These are phyloP conservation scores for Passer montanus DNA, from an alignment of 2,113 vertebrate genomes.

Conservation along the genomic window DNA sequence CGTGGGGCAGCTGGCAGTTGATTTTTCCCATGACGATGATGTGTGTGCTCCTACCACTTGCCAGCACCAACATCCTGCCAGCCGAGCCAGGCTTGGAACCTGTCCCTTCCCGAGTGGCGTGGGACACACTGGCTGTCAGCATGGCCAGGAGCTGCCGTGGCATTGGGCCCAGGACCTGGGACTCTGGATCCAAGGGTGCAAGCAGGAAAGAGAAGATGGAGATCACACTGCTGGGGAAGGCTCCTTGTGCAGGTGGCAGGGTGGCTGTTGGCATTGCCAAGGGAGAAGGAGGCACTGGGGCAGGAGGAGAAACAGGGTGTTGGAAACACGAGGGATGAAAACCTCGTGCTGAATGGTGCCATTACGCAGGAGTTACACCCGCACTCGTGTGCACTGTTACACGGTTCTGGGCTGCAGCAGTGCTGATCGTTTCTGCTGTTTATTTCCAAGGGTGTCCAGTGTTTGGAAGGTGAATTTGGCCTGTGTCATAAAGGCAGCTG, in stretches of 20 bases:
- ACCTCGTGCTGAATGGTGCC: fast-evolving
- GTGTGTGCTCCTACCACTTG: neutral
- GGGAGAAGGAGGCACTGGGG: neutral
- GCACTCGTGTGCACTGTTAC: neutral
- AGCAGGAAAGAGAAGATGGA: neutral
- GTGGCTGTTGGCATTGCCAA: fast-evolving
- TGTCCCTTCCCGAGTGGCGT: fast-evolving
- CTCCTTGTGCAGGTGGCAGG: neutral
- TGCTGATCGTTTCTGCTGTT: neutral
- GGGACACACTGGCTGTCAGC: neutral
- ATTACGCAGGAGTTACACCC: neutral
- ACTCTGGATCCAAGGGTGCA: neutral
- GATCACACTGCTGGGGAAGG: fast-evolving
- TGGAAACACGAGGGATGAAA: neutral
- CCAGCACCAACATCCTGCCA: neutral
- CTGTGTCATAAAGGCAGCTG: neutral
- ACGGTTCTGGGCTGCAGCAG: neutral
- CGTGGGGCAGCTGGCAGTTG: neutral
- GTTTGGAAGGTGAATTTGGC: neutral
- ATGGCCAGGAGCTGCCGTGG: fast-evolving
- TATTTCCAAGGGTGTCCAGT: neutral
- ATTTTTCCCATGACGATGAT: fast-evolving
- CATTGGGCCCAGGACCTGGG: fast-evolving
- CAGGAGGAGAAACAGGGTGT: neutral
- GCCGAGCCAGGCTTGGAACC: neutral